These are phyloP conservation scores for Ptilonorhynchus violaceus DNA, from an alignment of 2,113 vertebrate species.

Conservation along the genomic window DNA sequence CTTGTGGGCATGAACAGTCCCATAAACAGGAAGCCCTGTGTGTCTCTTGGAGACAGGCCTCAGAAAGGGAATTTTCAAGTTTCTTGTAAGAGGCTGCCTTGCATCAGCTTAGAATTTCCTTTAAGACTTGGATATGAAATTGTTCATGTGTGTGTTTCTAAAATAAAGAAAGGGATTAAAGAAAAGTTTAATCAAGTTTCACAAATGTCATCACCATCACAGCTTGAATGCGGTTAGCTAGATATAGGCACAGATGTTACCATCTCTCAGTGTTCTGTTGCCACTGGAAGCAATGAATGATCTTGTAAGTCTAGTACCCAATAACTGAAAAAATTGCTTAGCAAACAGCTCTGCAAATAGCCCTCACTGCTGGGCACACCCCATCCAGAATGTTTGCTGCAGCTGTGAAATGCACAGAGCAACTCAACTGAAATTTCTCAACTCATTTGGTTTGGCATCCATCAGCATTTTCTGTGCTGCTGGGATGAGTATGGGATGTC, in stretches of 20 bases:
- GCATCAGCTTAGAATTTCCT: background rate
- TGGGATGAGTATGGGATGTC: background rate
- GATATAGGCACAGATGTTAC: background rate
- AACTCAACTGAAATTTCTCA: background rate
- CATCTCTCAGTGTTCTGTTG: background rate
- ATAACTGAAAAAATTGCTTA: background rate
- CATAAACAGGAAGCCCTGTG: slow-evolving; percentile 24
- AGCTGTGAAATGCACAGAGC: background rate
- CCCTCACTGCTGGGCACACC: background rate
- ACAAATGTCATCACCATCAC: slow-evolving; percentile 10
- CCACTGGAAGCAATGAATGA: background rate
- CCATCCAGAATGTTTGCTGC: background rate
- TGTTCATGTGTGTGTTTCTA: background rate
- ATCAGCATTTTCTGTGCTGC: background rate
- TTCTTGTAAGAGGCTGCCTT: background rate
- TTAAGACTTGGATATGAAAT: background rate
- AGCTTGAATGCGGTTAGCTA: slow-evolving; percentile 3
- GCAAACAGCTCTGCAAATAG: background rate
- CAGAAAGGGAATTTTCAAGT: slow-evolving; percentile 1
- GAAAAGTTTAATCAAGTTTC: slow-evolving; percentile 33
- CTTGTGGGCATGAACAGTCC: background rate
- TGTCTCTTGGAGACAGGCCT: slow-evolving; percentile 8
- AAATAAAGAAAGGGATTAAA: slow-evolving; percentile 27
- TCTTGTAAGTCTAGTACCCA: background rate
- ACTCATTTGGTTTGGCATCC: background rate